A percentile compares a stretch with the other conserved stretches of the same genome.
Conservation (phyloP, 2,113 vertebrate species). For the Suncus etruscus region DNA sequence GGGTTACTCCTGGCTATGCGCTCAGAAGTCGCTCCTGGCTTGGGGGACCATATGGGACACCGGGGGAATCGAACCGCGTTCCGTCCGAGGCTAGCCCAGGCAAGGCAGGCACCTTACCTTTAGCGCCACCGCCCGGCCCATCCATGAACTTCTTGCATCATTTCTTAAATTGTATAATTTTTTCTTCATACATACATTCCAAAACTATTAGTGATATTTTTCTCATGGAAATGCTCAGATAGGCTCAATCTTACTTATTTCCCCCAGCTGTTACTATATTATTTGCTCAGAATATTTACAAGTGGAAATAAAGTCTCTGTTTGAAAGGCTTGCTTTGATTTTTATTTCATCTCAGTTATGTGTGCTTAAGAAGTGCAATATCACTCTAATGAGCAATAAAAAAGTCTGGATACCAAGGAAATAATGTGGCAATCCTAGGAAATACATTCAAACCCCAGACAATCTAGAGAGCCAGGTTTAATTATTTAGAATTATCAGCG, state of each 20-base stretch:
- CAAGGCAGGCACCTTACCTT: too few species aligned
- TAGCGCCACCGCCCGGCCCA: too few species aligned
- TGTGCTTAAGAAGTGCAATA: slow-evolving; percentile 48
- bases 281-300: slow-evolving; percentile 57
- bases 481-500: slow-evolving; percentile 61
- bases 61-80: too few species aligned
- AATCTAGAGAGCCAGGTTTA: slow-evolving; percentile 1
- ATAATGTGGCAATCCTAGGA: neutral
- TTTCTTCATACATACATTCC: neutral
- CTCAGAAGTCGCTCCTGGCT: too few species aligned
- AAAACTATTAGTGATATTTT: slow-evolving; percentile 18
- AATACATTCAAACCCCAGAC: neutral
- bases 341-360: slow-evolving; percentile 30
- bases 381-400: slow-evolving; percentile 54
- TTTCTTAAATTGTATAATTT: neutral
- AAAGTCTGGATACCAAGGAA: neutral
- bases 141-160: neutral
- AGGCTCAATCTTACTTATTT: slow-evolving; percentile 29
- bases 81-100: too few species aligned
- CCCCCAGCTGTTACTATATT: neutral
- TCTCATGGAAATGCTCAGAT: neutral
- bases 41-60: too few species aligned
- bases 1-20: too few species aligned
- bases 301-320: slow-evolving; percentile 37
- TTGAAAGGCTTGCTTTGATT: slow-evolving; percentile 43